Conservation (phyloP, 2,888 invertebrate species). For the Patella pellucida region DNA sequence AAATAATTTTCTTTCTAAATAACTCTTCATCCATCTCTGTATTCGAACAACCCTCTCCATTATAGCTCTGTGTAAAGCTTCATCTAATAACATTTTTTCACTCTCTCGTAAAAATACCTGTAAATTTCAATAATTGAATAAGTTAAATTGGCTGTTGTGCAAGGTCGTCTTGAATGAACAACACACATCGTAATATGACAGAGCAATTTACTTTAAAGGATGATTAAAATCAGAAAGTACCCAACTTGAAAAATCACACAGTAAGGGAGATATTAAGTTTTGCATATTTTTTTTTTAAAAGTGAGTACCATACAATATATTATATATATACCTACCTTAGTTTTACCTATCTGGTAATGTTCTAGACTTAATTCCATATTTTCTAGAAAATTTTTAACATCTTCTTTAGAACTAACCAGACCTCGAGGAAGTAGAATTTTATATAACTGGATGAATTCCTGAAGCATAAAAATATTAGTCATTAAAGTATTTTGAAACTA, state of each 20-base stretch:
- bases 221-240: too few relatives aligned
- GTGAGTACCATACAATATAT: not conserved
- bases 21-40: constrained; percentile 90
- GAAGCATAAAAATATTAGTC: constrained; percentile 27
- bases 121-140: too few relatives aligned
- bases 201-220: too few relatives aligned
- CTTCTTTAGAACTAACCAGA: constrained; percentile 84
- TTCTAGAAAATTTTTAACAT: constrained; percentile 87
- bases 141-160: too few relatives aligned
- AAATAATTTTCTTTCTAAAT: constrained; percentile 84
- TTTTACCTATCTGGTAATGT: constrained; percentile 90
- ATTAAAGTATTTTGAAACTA: too few relatives aligned
- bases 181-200: too few relatives aligned
- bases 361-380: constrained; percentile 87
- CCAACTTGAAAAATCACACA: too few relatives aligned
- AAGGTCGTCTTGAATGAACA: too few relatives aligned
- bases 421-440: constrained; percentile 91
- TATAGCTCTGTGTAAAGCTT: constrained; percentile 91
- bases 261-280: too few relatives aligned
- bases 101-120: constrained; percentile 90
- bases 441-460: constrained; percentile 92
- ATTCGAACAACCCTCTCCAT: constrained; percentile 92
- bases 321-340: constrained; percentile 76
- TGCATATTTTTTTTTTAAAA: too few relatives aligned
- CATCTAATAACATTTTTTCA: constrained; percentile 92